Conservation (phyloP, 2,797 vertebrate genomes). For the Decapterus maruadsi region DNA sequence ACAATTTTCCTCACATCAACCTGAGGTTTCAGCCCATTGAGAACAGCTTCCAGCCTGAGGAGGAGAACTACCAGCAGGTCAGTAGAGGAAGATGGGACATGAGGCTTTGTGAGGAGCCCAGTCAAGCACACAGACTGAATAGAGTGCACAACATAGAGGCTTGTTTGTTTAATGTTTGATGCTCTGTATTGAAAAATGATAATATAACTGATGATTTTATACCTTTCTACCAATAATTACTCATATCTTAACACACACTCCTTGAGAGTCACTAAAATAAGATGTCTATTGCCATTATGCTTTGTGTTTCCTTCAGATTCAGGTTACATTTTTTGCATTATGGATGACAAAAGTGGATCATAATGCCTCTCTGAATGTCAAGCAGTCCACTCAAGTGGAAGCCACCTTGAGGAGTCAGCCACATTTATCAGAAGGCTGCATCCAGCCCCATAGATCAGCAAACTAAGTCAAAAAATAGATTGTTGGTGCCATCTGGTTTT, state of each 20-base stretch:
- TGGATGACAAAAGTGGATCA: conserved; percentile 18
- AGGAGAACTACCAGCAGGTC: conserved; percentile 93
- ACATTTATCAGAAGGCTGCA: neutral
- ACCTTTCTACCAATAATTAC: neutral
- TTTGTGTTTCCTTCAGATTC: neutral
- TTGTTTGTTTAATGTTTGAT: neutral
- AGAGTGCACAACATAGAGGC: neutral
- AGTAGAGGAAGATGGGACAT: conserved; percentile 59
- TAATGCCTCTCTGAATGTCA: conserved; percentile 2
- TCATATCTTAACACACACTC: neutral
- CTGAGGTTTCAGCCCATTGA: conserved; percentile 87
- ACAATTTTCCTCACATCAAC: conserved; percentile 90
- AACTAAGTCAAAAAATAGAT: neutral
- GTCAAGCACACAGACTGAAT: neutral
- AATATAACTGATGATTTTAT: neutral
- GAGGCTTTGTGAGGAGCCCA: neutral
- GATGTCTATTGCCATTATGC: neutral
- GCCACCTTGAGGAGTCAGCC: neutral
- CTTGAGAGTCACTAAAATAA: neutral
- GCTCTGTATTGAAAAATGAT: neutral
- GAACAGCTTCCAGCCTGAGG: conserved; percentile 87
- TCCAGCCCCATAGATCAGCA: neutral
- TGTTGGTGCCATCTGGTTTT: neutral
- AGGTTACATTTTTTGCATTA: conserved; percentile 22
- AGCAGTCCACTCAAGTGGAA: neutral